A percentile compares a stretch with the other conserved stretches of the same genome.
These are phyloP conservation scores for Lycopodina hypogea DNA, from an alignment of 37 sponge, comb jelly and placozoan genomes.

Conservation along the genomic window DNA sequence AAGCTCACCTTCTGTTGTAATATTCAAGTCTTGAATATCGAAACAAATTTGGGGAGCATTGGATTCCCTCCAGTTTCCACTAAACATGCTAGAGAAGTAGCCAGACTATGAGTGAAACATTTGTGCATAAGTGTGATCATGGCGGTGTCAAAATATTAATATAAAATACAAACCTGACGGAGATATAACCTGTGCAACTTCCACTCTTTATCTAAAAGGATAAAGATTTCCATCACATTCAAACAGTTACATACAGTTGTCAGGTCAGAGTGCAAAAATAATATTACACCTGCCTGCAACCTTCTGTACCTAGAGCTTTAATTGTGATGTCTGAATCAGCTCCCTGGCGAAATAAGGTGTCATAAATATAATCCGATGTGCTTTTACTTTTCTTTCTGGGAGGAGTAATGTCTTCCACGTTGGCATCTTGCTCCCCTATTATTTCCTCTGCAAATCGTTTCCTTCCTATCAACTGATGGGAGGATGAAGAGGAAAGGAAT, in stretches of 20 bases:
- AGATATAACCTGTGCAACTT: conserved; percentile 70
- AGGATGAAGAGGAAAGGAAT: not conserved
- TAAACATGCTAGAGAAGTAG: conserved; percentile 78
- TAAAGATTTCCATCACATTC: not conserved
- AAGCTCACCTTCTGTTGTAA: conserved; percentile 55
- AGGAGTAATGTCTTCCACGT: conserved; percentile 41
- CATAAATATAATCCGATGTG: conserved; percentile 72
- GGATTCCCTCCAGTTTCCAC: conserved; percentile 77
- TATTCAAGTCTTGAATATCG: conserved; percentile 72
- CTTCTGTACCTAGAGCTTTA: conserved; percentile 64
- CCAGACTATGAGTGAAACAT: conserved; percentile 40
- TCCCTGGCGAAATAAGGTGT: conserved; percentile 58
- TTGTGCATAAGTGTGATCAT: too few species aligned
- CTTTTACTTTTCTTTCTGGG: conserved; percentile 43
- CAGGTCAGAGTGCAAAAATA: too few species aligned
- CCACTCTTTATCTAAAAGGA: conserved; percentile 67
- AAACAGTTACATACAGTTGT: too few species aligned
- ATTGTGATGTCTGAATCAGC: conserved; percentile 68
- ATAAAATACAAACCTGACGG: conserved; percentile 51
- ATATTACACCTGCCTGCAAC: too few species aligned
- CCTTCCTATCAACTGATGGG: not conserved
- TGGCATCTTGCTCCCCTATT: conserved; percentile 9
- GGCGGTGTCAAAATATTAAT: not conserved
- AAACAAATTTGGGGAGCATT: conserved; percentile 21
- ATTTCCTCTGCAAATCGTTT: not conserved